These are phyloP conservation scores for Metellina segmentata DNA, from an alignment of 2,888 invertebrate species.

Conservation along the genomic window DNA sequence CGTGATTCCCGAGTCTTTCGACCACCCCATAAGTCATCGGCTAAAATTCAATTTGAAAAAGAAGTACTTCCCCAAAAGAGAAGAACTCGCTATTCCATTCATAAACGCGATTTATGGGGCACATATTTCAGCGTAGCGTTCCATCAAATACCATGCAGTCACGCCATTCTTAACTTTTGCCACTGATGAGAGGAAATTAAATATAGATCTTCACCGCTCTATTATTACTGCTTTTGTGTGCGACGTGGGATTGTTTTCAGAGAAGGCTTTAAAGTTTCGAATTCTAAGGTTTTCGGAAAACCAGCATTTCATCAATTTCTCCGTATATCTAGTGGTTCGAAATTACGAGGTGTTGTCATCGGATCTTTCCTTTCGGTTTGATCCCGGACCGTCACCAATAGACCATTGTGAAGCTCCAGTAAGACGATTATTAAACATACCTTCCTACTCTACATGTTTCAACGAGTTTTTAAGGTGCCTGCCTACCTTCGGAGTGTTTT, in stretches of 20 bases:
- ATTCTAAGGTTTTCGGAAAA: too few relatives aligned
- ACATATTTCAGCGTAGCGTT: not conserved
- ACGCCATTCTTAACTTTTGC: slow-evolving; percentile 4
- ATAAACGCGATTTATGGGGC: not conserved
- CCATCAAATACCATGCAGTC: not conserved
- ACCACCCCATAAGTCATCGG: not conserved
- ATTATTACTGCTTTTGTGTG: not conserved
- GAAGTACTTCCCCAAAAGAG: not conserved
- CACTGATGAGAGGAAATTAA: not conserved
- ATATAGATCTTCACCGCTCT: not conserved
- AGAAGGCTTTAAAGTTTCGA: not conserved
- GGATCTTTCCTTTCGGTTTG: too few relatives aligned
- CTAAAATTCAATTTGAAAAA: slow-evolving; percentile 20
- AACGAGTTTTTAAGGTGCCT: too few relatives aligned
- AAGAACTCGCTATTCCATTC: not conserved
- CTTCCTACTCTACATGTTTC: too few relatives aligned
- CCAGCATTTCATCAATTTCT: too few relatives aligned
- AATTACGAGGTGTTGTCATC: too few relatives aligned
- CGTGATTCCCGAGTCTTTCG: not conserved
- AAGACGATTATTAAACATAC: too few relatives aligned
- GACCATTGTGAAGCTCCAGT: too few relatives aligned
- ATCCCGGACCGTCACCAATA: too few relatives aligned
- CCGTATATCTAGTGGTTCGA: too few relatives aligned
- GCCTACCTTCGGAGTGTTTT: too few relatives aligned
- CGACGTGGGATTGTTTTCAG: not conserved